These are phyloP conservation scores for Diaphora mendica DNA, from an alignment of 2,888 invertebrate species.

Conservation along the genomic window DNA sequence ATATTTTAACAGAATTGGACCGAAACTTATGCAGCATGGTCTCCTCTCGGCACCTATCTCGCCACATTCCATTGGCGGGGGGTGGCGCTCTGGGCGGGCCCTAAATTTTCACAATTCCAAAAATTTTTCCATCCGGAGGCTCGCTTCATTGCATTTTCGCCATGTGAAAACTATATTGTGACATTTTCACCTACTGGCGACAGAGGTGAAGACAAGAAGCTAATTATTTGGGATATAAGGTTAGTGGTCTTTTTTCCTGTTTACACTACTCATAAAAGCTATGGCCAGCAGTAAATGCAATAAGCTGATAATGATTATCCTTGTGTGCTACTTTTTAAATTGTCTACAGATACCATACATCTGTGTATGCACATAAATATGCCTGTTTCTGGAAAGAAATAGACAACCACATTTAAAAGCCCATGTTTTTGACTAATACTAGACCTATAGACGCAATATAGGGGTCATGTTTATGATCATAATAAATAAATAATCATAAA, in stretches of 20 bases:
- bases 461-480: no score
- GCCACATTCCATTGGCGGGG: slow-evolving; percentile 98
- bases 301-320: no score
- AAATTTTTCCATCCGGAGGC: slow-evolving; percentile 96
- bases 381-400: no score
- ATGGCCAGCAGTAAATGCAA: no score
- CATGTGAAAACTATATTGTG: slow-evolving; percentile 98
- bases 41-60: slow-evolving; percentile 98
- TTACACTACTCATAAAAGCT: no score
- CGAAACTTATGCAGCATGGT: slow-evolving; percentile 98
- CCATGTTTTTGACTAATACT: no score
- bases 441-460: no score
- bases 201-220: slow-evolving; percentile 91
- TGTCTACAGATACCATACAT: no score
- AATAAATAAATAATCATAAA: no score
- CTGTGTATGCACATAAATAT: no score
- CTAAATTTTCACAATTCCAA: slow-evolving; percentile 95
- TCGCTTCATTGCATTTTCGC: slow-evolving; percentile 98
- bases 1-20: slow-evolving; percentile 93
- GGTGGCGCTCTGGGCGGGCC: slow-evolving; percentile 99
- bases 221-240: slow-evolving; percentile 99
- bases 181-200: slow-evolving; percentile 95
- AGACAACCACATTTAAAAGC: no score
- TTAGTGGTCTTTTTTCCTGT: slow-evolving; percentile 49
- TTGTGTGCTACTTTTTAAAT: no score